phyloP scores from a whole-genome alignment of 2,113 vertebrate species.

The Atlantisia rogersi region DNA sequence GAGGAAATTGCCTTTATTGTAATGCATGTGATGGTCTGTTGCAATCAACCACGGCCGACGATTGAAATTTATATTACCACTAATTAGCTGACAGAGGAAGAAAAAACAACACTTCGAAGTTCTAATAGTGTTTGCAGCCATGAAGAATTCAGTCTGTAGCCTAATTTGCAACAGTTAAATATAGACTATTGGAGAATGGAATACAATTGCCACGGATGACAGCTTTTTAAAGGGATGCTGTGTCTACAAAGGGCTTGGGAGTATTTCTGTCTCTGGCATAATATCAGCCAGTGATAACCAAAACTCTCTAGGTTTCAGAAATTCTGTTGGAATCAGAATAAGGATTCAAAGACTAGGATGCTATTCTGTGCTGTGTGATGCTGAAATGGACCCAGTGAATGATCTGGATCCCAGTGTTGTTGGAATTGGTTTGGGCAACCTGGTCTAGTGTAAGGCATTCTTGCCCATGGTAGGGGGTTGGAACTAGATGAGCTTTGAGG shows the following conservation, averaged over 20 bases:
- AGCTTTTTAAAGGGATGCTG: slow-evolving; percentile 19
- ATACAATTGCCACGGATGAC: background rate
- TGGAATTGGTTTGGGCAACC: background rate
- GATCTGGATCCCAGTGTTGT: background rate
- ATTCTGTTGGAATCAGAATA: background rate
- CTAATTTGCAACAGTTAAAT: slow-evolving; percentile 66
- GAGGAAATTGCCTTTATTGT: slow-evolving; percentile 46
- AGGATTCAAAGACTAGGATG: background rate
- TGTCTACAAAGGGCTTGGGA: slow-evolving; percentile 30
- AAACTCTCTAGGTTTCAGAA: background rate
- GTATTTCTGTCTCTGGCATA: slow-evolving; percentile 2
- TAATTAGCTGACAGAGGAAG: slow-evolving; percentile 42
- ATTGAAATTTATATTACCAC: slow-evolving; percentile 69
- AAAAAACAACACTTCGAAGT: slow-evolving; percentile 14
- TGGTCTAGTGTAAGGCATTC: no score
- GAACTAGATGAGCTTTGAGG: no score
- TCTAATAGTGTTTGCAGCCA: slow-evolving; percentile 38
- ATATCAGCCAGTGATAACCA: background rate
- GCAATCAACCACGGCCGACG: slow-evolving; percentile 22
- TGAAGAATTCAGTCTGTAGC: slow-evolving; percentile 26
- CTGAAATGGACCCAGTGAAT: background rate
- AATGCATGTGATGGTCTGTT: slow-evolving; percentile 53
- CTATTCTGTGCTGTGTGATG: background rate
- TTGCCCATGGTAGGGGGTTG: no score
- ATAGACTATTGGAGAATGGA: slow-evolving; percentile 42